Conservation (phyloP, 2,888 invertebrate genomes). For the Trissoscelio sp. region DNA sequence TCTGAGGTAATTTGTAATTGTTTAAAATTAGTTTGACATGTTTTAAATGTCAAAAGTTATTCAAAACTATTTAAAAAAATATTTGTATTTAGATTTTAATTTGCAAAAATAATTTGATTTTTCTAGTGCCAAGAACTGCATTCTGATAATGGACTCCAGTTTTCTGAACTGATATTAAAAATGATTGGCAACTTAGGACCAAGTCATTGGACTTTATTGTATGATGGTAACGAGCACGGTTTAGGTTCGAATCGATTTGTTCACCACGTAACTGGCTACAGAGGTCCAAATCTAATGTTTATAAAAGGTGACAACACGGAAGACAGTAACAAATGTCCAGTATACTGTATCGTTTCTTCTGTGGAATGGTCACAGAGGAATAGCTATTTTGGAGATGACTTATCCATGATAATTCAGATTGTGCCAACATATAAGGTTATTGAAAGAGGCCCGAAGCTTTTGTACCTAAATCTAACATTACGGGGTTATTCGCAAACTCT, state of each 20-base stretch:
- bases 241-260: conserved; percentile 94
- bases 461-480: conserved; percentile 93
- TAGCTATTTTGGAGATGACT: conserved; percentile 93
- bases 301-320: conserved; percentile 83
- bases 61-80: background rate
- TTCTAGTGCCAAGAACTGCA: conserved; percentile 70
- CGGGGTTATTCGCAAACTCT: conserved; percentile 94
- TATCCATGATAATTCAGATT: conserved; percentile 90
- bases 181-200: conserved; percentile 82
- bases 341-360: conserved; percentile 91
- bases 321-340: conserved; percentile 85
- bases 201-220: conserved; percentile 93
- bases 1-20: conserved; percentile 14
- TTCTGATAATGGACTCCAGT: conserved; percentile 72
- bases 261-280: conserved; percentile 93
- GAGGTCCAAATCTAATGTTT: conserved; percentile 85
- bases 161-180: conserved; percentile 76
- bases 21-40: background rate
- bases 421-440: conserved; percentile 87
- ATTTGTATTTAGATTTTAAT: background rate
- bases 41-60: background rate
- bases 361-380: conserved; percentile 94
- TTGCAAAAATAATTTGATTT: conserved; percentile 2
- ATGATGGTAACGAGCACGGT: conserved; percentile 93
- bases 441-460: conserved; percentile 89